Conservation (phyloP, 1,140 invertebrate genomes). For the Scaptomyza graminum region DNA sequence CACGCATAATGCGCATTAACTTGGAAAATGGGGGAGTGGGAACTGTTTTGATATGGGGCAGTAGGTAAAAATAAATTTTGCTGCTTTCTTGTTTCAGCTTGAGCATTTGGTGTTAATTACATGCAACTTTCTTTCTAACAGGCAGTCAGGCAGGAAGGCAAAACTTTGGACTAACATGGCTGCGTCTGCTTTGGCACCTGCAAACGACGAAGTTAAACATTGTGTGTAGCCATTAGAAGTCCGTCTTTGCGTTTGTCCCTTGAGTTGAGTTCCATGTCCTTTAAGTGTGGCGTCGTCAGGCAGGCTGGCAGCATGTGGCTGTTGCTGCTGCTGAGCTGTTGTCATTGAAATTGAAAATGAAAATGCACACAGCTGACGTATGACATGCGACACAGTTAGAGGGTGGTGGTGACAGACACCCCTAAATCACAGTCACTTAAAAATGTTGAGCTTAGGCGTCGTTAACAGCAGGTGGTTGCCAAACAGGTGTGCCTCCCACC, state of each 20-base stretch:
- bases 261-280: conserved; percentile 57
- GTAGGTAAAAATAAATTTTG: conserved; percentile 34
- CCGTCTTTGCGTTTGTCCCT: conserved; percentile 11
- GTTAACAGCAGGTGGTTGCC: conserved; percentile 78
- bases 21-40: conserved; percentile 10
- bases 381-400: conserved; percentile 59
- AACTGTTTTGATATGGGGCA: background rate
- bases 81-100: conserved; percentile 22
- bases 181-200: conserved; percentile 18
- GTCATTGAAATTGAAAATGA: conserved; percentile 78
- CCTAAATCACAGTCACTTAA: conserved; percentile 80
- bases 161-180: conserved; percentile 56
- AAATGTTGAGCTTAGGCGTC: conserved; percentile 67
- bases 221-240: conserved; percentile 7
- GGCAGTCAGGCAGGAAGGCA: conserved; percentile 3
- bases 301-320: conserved; percentile 28
- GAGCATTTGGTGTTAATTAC: conserved; percentile 77
- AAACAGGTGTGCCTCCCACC: conserved; percentile 39
- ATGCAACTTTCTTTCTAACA: conserved; percentile 69
- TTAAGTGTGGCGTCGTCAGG: conserved; percentile 67
- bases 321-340: conserved; percentile 69
- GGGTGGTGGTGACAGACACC: conserved; percentile 5
- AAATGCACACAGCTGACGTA: conserved; percentile 78
- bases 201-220: background rate
- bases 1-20: conserved; percentile 71